Percentiles rank a stretch among this genome's conserved stretches.
phyloP scores from a whole-genome alignment of 2,113 vertebrate genomes.

The Oriolus oriolus region DNA sequence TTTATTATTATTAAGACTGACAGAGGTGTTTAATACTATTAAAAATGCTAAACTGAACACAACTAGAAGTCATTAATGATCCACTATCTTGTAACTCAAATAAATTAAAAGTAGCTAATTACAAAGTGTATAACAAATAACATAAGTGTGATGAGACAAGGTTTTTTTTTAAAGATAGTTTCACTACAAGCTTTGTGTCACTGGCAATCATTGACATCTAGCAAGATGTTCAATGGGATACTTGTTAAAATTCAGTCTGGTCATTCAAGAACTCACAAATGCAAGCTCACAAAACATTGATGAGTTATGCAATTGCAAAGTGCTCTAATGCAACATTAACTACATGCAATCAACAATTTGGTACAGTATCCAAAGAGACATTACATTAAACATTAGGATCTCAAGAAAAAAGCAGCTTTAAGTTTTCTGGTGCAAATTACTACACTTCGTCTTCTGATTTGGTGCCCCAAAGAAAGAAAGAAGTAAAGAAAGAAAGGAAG shows the following conservation, averaged over 20 bases:
- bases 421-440: slow-evolving; percentile 79
- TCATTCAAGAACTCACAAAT: slow-evolving; percentile 77
- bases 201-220: slow-evolving; percentile 72
- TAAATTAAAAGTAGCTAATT: slow-evolving; percentile 76
- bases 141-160: slow-evolving; percentile 67
- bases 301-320: slow-evolving; percentile 87
- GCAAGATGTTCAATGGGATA: slow-evolving; percentile 72
- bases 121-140: slow-evolving; percentile 74
- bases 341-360: slow-evolving; percentile 84
- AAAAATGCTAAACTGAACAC: slow-evolving; percentile 72
- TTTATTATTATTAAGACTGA: slow-evolving; percentile 71
- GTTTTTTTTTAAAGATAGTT: slow-evolving; percentile 54
- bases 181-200: slow-evolving; percentile 74
- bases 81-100: slow-evolving; percentile 73
- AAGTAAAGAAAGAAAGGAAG: background rate
- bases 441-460: slow-evolving; percentile 74
- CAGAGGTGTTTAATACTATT: slow-evolving; percentile 77
- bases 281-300: slow-evolving; percentile 88
- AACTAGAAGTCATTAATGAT: slow-evolving; percentile 77
- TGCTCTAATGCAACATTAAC: slow-evolving; percentile 90
- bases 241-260: slow-evolving; percentile 70
- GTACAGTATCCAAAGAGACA: slow-evolving; percentile 78
- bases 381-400: slow-evolving; percentile 77
- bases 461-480: slow-evolving; percentile 62
- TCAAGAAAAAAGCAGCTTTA: slow-evolving; percentile 77